phyloP scores from a whole-genome alignment of 2,888 invertebrate genomes.

The Augochlorella aurata region DNA sequence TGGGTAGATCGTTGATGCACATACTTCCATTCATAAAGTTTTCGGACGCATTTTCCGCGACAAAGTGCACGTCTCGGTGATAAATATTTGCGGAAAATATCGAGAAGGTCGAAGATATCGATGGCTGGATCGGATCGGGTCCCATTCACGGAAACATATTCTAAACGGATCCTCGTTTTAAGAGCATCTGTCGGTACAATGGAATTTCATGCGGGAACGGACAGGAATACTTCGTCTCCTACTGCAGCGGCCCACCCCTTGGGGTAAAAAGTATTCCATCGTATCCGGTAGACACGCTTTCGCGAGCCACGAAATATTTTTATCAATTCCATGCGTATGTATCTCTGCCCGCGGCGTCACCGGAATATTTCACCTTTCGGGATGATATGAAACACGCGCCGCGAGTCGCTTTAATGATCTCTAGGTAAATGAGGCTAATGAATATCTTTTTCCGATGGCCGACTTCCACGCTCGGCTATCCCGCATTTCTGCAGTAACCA shows the following conservation, averaged over 20 bases:
- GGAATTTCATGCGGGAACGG: slow-evolving; percentile 55
- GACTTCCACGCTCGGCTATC: neutral
- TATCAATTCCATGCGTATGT: slow-evolving; percentile 21
- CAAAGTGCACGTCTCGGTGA: slow-evolving; percentile 19
- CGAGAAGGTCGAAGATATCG: slow-evolving; percentile 14
- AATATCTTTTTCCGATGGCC: slow-evolving; percentile 26
- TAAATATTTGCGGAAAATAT: slow-evolving; percentile 28
- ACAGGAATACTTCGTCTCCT: slow-evolving; percentile 45
- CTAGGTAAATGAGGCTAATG: slow-evolving; percentile 21
- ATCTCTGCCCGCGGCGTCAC: neutral
- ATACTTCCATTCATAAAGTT: neutral
- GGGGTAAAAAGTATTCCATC: slow-evolving; percentile 30
- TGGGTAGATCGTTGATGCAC: neutral
- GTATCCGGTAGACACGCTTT: slow-evolving; percentile 22
- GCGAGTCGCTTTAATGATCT: slow-evolving; percentile 28
- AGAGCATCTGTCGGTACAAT: slow-evolving; percentile 56
- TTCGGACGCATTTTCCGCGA: neutral
- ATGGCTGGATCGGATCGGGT: slow-evolving; percentile 30
- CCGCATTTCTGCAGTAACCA: slow-evolving; percentile 13
- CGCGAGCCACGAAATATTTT: slow-evolving; percentile 42
- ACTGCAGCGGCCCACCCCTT: neutral
- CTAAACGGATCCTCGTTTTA: slow-evolving; percentile 48
- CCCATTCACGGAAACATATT: slow-evolving; percentile 41
- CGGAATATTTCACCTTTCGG: slow-evolving; percentile 6
- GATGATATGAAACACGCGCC: slow-evolving; percentile 5